phyloP scores from a whole-genome alignment of 2,888 invertebrate species.

The Tetranychus piercei region DNA sequence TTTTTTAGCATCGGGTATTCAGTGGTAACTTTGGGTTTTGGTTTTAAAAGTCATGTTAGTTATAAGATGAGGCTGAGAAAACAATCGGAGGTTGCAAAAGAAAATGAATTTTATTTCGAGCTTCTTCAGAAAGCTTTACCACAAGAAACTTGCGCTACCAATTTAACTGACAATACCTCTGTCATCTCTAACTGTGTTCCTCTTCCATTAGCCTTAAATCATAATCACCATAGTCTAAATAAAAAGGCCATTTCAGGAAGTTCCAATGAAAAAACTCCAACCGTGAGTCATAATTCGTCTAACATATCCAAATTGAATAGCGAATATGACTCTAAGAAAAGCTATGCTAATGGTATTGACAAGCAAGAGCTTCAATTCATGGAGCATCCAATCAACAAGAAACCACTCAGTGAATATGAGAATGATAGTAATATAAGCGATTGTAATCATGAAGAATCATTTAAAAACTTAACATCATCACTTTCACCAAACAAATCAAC shows the following conservation, averaged over 20 bases:
- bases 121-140: constrained; percentile 77
- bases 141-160: constrained; percentile 36
- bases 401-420: constrained; percentile 34
- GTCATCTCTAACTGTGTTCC: not conserved
- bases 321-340: constrained; percentile 13
- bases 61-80: constrained; percentile 68
- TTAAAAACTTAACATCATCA: constrained; percentile 14
- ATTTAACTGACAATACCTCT: constrained; percentile 12
- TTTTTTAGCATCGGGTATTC: constrained; percentile 63
- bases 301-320: constrained; percentile 4
- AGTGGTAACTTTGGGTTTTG: constrained; percentile 82
- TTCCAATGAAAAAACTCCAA: not conserved
- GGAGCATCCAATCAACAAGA: constrained; percentile 31
- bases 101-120: constrained; percentile 85
- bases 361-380: constrained; percentile 33
- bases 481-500: constrained; percentile 12
- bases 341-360: constrained; percentile 17
- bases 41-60: constrained; percentile 78
- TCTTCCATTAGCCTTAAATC: constrained; percentile 2
- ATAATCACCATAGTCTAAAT: constrained; percentile 15
- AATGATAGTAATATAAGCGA: constrained; percentile 35
- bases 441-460: constrained; percentile 14
- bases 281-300: not conserved
- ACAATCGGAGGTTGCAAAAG: constrained; percentile 78
- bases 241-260: constrained; percentile 12